A percentile compares a stretch with the other conserved stretches of the same genome.
Evolutionary conservation across 2,888 invertebrate species (phyloP).

Genomic region (Strigamia transsilvanica): DNA sequence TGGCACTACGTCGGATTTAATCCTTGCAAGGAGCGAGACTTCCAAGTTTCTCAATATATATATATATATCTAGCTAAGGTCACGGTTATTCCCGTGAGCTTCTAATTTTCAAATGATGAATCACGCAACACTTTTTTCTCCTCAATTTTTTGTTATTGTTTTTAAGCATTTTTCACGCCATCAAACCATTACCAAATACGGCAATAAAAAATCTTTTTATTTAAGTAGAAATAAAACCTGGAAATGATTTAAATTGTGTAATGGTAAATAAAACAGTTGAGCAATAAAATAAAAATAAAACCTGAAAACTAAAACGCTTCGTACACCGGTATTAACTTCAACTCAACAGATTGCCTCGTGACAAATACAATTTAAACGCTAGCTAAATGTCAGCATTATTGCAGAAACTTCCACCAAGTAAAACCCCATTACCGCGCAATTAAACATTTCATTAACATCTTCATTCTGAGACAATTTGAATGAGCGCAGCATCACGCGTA

Average conservation of each 20-base stretch:
- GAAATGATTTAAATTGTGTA: not conserved
- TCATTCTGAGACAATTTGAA: too few relatives aligned
- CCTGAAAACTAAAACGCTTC: too few relatives aligned
- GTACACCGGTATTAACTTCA: too few relatives aligned
- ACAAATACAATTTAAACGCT: too few relatives aligned
- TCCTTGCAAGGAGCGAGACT: slow-evolving; percentile 19
- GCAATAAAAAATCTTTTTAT: not conserved
- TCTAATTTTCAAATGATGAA: slow-evolving; percentile 34
- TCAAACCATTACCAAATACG: slow-evolving; percentile 13
- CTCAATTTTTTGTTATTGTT: not conserved
- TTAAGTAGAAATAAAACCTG: not conserved
- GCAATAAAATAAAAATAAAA: not conserved
- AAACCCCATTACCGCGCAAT: too few relatives aligned
- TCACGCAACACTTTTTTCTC: slow-evolving; percentile 23
- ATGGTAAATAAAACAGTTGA: not conserved
- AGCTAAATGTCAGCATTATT: too few relatives aligned
- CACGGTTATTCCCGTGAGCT: slow-evolving; percentile 31
- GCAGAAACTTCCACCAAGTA: too few relatives aligned
- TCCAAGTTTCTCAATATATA: slow-evolving; percentile 30
- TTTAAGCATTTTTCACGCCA: not conserved
- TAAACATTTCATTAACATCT: too few relatives aligned
- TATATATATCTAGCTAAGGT: not conserved
- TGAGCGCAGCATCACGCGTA: too few relatives aligned
- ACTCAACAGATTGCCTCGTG: too few relatives aligned
- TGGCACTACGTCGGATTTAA: not conserved